Percentiles rank a stretch among this genome's conserved stretches.
Conservation (phyloP, 2,888 invertebrate species). For the Drosophila anomalata region DNA sequence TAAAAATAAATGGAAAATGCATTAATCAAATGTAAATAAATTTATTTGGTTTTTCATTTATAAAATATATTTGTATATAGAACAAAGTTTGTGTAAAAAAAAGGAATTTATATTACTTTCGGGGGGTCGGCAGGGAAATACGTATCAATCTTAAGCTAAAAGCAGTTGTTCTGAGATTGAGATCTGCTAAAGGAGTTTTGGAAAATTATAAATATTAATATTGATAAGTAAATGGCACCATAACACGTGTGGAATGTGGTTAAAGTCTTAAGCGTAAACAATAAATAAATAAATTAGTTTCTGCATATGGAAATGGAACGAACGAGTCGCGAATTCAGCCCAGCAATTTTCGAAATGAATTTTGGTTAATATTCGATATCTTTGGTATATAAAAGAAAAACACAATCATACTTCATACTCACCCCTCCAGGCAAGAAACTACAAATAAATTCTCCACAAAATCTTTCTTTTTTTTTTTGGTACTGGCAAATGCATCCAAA, state of each 20-base stretch:
- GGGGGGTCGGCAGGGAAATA: constrained; percentile 28
- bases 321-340: constrained; percentile 44
- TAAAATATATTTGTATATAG: constrained; percentile 26
- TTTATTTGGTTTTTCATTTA: constrained; percentile 32
- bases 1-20: constrained; percentile 51
- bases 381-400: constrained; percentile 43
- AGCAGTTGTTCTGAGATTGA: constrained; percentile 41
- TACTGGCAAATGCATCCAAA: constrained; percentile 35
- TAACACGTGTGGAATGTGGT: constrained; percentile 59
- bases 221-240: constrained; percentile 45
- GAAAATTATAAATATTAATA: constrained; percentile 29
- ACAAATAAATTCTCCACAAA: constrained; percentile 20
- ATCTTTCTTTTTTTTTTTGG: constrained; percentile 15
- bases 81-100: constrained; percentile 21
- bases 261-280: constrained; percentile 53
- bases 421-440: constrained; percentile 35
- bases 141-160: constrained; percentile 34
- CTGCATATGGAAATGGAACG: constrained; percentile 25
- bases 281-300: constrained; percentile 52
- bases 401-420: constrained; percentile 36
- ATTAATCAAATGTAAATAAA: constrained; percentile 41
- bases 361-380: constrained; percentile 33
- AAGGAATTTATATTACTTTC: constrained; percentile 4
- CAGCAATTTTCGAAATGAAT: constrained; percentile 46
- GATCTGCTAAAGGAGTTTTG: constrained; percentile 22